These are phyloP conservation scores for Okapia johnstoni DNA, from an alignment of 2,113 vertebrate species.

Conservation along the genomic window DNA sequence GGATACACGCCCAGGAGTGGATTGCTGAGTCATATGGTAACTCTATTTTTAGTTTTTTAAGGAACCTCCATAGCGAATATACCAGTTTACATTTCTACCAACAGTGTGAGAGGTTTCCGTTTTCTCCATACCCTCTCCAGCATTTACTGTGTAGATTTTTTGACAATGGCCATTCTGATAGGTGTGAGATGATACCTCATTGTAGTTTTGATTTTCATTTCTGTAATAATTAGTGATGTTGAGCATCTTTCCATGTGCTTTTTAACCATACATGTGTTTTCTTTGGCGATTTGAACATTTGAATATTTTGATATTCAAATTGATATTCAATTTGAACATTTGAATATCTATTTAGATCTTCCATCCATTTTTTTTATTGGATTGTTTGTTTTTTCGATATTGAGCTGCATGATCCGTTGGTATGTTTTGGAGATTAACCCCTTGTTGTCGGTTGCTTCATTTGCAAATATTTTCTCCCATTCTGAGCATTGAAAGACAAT, in stretches of 20 bases:
- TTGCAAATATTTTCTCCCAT: neutral
- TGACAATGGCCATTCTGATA: neutral
- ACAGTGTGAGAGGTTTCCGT: neutral
- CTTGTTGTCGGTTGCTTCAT: neutral
- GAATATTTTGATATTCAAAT: too few relatives aligned
- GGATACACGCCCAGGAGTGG: neutral
- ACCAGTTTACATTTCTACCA: neutral
- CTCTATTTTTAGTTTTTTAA: neutral
- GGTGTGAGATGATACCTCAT: neutral
- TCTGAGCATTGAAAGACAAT: slow-evolving; percentile 81
- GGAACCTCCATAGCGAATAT: neutral
- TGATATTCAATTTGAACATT: too few relatives aligned
- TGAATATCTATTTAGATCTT: neutral
- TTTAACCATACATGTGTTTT: neutral
- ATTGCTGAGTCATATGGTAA: neutral
- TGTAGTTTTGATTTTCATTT: neutral
- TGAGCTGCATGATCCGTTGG: neutral
- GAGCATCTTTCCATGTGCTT: neutral
- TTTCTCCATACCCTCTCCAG: neutral
- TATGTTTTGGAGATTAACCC: neutral
- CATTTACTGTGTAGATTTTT: neutral
- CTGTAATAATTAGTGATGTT: neutral
- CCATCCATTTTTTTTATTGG: neutral
- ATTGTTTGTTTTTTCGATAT: neutral
- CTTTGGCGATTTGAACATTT: neutral